Base-by-base conservation (phyloP, 2,113 vertebrate genomes). In the Amblyornis subalaris region DNA sequence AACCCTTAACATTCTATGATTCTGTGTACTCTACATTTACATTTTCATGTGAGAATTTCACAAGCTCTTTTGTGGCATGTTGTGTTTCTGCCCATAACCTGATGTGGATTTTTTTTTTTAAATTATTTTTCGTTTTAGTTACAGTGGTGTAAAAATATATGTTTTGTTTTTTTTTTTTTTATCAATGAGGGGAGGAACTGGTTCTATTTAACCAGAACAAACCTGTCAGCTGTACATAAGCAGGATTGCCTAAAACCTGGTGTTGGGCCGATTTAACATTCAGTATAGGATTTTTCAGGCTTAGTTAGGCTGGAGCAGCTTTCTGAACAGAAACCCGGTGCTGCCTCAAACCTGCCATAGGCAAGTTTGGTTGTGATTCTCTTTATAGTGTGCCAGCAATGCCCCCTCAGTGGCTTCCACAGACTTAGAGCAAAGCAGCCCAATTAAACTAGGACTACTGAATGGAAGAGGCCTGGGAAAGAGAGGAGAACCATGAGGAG, bases 141-240 rank as follows among this genome's bases (percentile, higher is more conserved):
- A n/a, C 4, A 45, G 7, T 0, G 2, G 5, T 45, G 19, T 65
- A 50, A 69, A 85, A 65, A 53, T 21, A 2, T 65, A 40, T 1
- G 1, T 66, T 29, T 28, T 48, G 19, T 45, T 15, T 29, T 51
- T 31, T 36, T n/a, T 10, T 48, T 48, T 15, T 4, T 1, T 14
- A 28, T 51, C n/a, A 35, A 54, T 35, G 31, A n/a, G 12, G 8
- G 16, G 21, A 80, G 33, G 51, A 84, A 29, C 14, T 31, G 6
- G 12, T 73, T 88, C 50, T 74, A 2, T 58, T 57, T 77, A 69
- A 48, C 25, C 36, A 55, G 36, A 69, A 36, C 20, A 54, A 86
- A 38, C 19, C 25, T 53, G 18, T 36, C 0, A 0, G 31, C n/a
- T 90, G 12, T 60, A 80, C 4, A 5, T 14, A 75, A 2, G 7